Evolutionary conservation across 2,888 invertebrate species (phyloP).

Genomic region (Oxytorus armatus): DNA sequence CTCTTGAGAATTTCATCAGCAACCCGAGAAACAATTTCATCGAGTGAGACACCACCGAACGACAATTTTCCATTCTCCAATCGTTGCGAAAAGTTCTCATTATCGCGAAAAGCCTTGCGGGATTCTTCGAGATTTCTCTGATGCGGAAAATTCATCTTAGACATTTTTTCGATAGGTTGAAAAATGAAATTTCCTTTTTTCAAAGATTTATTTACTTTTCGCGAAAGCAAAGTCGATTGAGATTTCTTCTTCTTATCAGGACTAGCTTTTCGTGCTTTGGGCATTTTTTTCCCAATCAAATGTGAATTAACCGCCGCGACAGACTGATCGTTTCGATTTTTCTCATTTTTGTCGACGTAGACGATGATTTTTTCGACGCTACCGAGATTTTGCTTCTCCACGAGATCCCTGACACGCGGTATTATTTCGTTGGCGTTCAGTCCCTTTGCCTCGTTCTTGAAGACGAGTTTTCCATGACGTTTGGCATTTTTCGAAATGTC

Average conservation of each 20-base stretch:
- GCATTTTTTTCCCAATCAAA: slow-evolving; percentile 6
- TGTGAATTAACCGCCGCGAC: background rate
- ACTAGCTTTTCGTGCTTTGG: background rate
- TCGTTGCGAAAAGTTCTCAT: slow-evolving; percentile 20
- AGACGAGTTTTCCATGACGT: slow-evolving; percentile 37
- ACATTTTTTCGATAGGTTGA: background rate
- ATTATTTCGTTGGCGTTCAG: slow-evolving; percentile 67
- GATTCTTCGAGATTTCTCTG: slow-evolving; percentile 20
- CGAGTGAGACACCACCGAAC: slow-evolving; percentile 61
- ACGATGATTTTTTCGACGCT: slow-evolving; percentile 72
- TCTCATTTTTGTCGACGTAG: slow-evolving; percentile 70
- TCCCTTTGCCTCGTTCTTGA: slow-evolving; percentile 48
- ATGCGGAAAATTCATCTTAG: slow-evolving; percentile 10
- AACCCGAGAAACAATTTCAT: slow-evolving; percentile 67
- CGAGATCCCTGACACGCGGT: slow-evolving; percentile 66
- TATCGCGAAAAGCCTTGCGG: background rate
- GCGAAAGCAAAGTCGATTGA: background rate
- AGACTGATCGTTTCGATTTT: slow-evolving; percentile 27
- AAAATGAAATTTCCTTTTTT: slow-evolving; percentile 11
- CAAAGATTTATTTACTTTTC: background rate
- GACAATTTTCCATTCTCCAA: slow-evolving; percentile 52
- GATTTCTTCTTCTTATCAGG: background rate
- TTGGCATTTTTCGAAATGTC: slow-evolving; percentile 11
- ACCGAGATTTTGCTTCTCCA: slow-evolving; percentile 70
- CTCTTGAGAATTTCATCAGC: slow-evolving; percentile 69